Conservation (phyloP, 2,113 vertebrate genomes). For the Brachypteracias leptosomus region DNA sequence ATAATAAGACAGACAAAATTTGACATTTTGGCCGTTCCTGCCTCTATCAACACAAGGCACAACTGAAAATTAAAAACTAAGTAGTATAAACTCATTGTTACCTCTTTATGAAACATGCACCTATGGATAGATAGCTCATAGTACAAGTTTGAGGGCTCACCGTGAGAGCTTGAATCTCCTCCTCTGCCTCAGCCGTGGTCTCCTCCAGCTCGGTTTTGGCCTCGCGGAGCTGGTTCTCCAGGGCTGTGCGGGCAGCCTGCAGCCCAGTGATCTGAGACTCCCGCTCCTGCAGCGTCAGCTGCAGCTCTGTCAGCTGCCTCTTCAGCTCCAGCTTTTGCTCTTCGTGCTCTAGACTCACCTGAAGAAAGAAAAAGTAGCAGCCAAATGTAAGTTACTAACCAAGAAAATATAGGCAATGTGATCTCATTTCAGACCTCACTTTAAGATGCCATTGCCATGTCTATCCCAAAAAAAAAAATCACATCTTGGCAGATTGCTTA, state of each 20-base stretch:
- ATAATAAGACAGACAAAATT: background rate
- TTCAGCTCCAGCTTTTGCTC: conserved; percentile 96
- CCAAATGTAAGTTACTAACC: background rate
- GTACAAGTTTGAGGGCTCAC: conserved; percentile 67
- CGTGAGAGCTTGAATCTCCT: conserved; percentile 96
- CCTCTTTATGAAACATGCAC: background rate
- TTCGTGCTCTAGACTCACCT: conserved; percentile 93
- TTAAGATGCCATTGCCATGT: background rate
- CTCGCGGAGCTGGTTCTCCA: conserved; percentile 93
- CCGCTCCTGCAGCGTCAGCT: conserved; percentile 92
- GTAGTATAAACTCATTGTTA: background rate
- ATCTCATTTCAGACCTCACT: background rate
- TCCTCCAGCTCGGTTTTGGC: conserved; percentile 97
- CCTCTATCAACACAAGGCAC: background rate
- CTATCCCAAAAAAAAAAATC: background rate
- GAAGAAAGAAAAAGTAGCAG: background rate
- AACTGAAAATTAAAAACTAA: background rate
- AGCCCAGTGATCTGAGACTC: conserved; percentile 92
- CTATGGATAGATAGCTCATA: background rate
- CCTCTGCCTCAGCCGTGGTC: conserved; percentile 95
- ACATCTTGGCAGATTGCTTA: background rate
- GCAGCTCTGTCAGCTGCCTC: conserved; percentile 92
- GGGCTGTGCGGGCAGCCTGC: conserved; percentile 86
- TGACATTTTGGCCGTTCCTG: background rate
- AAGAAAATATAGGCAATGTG: background rate